Conservation (phyloP, 2,888 invertebrate species). For the Odontocerum albicorne region DNA sequence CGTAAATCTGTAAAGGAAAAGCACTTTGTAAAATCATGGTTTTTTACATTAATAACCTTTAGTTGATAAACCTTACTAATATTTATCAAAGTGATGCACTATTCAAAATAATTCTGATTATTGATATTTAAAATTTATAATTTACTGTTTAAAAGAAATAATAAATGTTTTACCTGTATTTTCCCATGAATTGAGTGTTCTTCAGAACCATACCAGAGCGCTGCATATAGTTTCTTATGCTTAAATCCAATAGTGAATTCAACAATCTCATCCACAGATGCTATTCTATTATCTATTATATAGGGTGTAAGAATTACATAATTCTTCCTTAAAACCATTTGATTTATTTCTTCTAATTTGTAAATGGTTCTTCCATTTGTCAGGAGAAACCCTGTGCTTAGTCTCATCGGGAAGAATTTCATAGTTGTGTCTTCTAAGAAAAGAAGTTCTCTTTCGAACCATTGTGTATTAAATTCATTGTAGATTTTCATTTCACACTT, state of each 20-base stretch:
- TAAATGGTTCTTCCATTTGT: slow-evolving; percentile 4
- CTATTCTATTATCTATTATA: slow-evolving; percentile 15
- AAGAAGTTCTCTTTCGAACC: slow-evolving; percentile 5
- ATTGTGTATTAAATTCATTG: background rate
- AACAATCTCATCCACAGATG: slow-evolving; percentile 17
- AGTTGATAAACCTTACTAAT: too few relatives aligned
- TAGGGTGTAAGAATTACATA: background rate
- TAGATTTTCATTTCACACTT: slow-evolving; percentile 7
- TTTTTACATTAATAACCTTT: too few relatives aligned
- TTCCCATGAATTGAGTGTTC: slow-evolving; percentile 13
- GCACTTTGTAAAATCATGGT: slow-evolving; percentile 1
- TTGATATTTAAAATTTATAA: too few relatives aligned
- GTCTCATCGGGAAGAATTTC: slow-evolving; percentile 4
- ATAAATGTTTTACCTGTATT: slow-evolving; percentile 22
- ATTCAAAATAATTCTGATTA: too few relatives aligned
- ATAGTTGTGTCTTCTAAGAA: background rate
- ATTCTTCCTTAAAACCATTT: background rate
- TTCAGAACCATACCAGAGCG: slow-evolving; percentile 15
- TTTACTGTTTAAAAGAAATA: too few relatives aligned
- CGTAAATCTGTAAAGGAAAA: slow-evolving; percentile 48
- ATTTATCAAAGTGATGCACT: too few relatives aligned
- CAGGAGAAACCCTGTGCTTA: slow-evolving; percentile 8
- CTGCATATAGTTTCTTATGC: slow-evolving; percentile 16
- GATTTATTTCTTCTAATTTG: background rate
- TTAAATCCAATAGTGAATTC: slow-evolving; percentile 22